These are phyloP conservation scores for Aradophagus sp. DNA, from an alignment of 1,140 invertebrate species.

Conservation along the genomic window DNA sequence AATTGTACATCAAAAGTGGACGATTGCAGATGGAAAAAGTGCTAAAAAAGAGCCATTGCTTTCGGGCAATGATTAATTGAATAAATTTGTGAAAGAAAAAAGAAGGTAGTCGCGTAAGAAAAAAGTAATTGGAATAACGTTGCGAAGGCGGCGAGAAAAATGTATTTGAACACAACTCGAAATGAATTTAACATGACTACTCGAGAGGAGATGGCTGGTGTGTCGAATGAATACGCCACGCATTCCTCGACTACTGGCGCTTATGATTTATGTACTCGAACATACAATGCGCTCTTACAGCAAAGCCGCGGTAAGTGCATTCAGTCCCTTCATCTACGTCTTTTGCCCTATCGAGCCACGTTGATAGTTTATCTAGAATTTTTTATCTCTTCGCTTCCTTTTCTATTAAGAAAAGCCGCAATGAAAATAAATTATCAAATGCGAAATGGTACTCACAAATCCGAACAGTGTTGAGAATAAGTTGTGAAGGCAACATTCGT, in stretches of 20 bases:
- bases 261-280: slow-evolving; percentile 67
- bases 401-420: too few species aligned
- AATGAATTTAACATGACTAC: slow-evolving; percentile 41
- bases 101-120: not conserved
- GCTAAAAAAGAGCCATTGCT: too few species aligned
- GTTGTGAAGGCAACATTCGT: too few species aligned
- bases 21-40: too few species aligned
- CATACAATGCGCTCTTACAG: slow-evolving; percentile 31
- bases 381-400: slow-evolving; percentile 1
- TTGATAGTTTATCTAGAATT: too few species aligned
- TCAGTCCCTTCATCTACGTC: too few species aligned
- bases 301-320: slow-evolving; percentile 10
- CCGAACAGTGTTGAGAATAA: too few species aligned
- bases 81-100: slow-evolving; percentile 1
- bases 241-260: slow-evolving; percentile 64
- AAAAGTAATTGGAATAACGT: slow-evolving; percentile 52
- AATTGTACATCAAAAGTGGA: too few species aligned
- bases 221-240: slow-evolving; percentile 62
- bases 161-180: slow-evolving; percentile 37
- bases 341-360: too few species aligned
- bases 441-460: too few species aligned
- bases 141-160: slow-evolving; percentile 51
- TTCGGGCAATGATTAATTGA: slow-evolving; percentile 9
- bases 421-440: too few species aligned
- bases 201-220: slow-evolving; percentile 37